Evolutionary conservation across 1,140 invertebrate species (phyloP).

Genomic region (Drosophila grimshawi): DNA sequence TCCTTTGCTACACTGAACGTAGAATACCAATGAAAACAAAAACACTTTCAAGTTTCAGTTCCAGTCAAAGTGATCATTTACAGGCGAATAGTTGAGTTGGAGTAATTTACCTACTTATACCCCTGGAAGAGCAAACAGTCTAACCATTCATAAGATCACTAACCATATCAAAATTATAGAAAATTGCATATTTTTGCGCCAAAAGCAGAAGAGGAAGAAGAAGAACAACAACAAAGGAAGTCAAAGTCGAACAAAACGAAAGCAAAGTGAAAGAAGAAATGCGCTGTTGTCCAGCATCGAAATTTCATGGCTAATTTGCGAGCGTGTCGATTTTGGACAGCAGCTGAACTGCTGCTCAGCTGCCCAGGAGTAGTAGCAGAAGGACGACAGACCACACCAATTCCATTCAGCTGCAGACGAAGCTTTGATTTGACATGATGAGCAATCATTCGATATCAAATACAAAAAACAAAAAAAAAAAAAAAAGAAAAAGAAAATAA

Average conservation of each 20-base stretch:
- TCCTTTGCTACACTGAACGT: too few relatives aligned
- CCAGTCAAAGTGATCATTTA: too few relatives aligned
- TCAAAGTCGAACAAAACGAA: background rate
- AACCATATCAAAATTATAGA: slow-evolving; percentile 21
- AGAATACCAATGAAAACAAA: too few relatives aligned
- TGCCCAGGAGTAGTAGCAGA: background rate
- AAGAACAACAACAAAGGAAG: background rate
- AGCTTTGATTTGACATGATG: slow-evolving; percentile 43
- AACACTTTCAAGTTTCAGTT: too few relatives aligned
- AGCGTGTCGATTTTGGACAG: slow-evolving; percentile 63
- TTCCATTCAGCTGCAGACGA: background rate
- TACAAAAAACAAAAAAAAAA: background rate
- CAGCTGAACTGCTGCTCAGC: slow-evolving; percentile 51
- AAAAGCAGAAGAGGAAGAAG: slow-evolving; percentile 1
- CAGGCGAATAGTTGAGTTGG: too few relatives aligned
- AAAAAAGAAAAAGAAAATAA: too few relatives aligned
- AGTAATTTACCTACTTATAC: too few relatives aligned
- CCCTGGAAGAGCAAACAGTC: too few relatives aligned
- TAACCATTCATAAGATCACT: slow-evolving; percentile 19
- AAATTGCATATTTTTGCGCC: slow-evolving; percentile 36
- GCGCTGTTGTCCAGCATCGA: slow-evolving; percentile 48
- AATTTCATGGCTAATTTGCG: slow-evolving; percentile 74
- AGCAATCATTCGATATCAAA: slow-evolving; percentile 22
- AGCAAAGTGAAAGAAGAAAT: slow-evolving; percentile 45
- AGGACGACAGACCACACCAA: slow-evolving; percentile 20